Evolutionary conservation across 1,140 invertebrate species (phyloP).

Genomic region (Musca domestica): DNA sequence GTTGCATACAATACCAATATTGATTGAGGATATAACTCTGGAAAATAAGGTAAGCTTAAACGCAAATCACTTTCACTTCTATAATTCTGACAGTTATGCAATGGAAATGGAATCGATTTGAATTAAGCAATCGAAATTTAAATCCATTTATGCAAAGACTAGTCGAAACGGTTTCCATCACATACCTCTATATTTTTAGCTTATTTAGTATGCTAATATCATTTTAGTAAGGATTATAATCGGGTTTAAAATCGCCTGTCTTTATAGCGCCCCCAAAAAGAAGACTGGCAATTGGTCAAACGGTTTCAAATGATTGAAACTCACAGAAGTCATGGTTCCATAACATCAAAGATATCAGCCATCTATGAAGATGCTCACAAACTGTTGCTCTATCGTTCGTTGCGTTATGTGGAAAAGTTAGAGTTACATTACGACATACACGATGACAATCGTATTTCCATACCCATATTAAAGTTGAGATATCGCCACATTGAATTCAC

Average conservation of each 20-base stretch:
- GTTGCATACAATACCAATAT: slow-evolving; percentile 63
- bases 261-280: slow-evolving; percentile 50
- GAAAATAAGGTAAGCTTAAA: slow-evolving; percentile 39
- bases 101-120: too few relatives aligned
- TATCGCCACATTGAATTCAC: slow-evolving; percentile 42
- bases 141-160: too few relatives aligned
- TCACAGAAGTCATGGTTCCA: slow-evolving; percentile 27
- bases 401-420: slow-evolving; percentile 40
- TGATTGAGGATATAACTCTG: slow-evolving; percentile 53
- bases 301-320: slow-evolving; percentile 70
- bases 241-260: too few relatives aligned
- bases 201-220: too few relatives aligned
- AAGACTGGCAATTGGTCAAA: slow-evolving; percentile 63
- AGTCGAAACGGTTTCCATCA: neutral
- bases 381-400: slow-evolving; percentile 36
- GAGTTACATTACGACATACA: slow-evolving; percentile 42
- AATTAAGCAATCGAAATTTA: neutral
- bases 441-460: slow-evolving; percentile 35
- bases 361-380: slow-evolving; percentile 44
- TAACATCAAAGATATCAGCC: slow-evolving; percentile 25
- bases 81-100: too few relatives aligned
- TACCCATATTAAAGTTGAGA: slow-evolving; percentile 39
- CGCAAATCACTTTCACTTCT: too few relatives aligned
- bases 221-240: neutral
- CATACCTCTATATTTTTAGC: neutral